These are phyloP conservation scores for Pelecanoides urinatrix DNA, from an alignment of 2,113 vertebrate species.

Conservation along the genomic window DNA sequence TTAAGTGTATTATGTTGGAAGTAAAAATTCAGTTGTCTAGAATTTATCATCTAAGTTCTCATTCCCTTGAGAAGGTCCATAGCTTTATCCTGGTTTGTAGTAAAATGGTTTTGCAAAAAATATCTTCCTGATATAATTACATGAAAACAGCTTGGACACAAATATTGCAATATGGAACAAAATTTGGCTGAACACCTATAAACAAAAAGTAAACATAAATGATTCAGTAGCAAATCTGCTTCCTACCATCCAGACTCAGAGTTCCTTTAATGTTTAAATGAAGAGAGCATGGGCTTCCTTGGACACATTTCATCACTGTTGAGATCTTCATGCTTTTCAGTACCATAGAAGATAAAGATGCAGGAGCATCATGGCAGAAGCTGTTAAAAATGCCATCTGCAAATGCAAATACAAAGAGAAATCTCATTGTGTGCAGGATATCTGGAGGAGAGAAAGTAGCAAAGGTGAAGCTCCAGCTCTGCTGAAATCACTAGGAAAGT, in stretches of 20 bases:
- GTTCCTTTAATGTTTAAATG: slow-evolving; percentile 70
- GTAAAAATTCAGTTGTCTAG: background rate
- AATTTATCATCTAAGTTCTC: background rate
- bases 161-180: background rate
- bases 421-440: background rate
- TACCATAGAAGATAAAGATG: slow-evolving; percentile 38
- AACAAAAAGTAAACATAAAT: background rate
- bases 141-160: background rate
- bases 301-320: slow-evolving; percentile 80
- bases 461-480: background rate
- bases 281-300: slow-evolving; percentile 74
- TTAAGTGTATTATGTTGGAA: background rate
- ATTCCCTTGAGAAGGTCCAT: background rate
- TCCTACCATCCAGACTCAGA: slow-evolving; percentile 76
- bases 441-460: background rate
- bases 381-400: slow-evolving; percentile 57
- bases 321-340: slow-evolving; percentile 78
- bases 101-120: background rate
- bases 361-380: slow-evolving; percentile 65
- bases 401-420: slow-evolving; percentile 3
- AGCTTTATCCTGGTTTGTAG: background rate
- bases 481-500: background rate
- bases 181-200: background rate
- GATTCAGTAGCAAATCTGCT: background rate
- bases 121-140: background rate